Conservation (phyloP, 2,113 vertebrate genomes). For the Mastomys natalensis region DNA sequence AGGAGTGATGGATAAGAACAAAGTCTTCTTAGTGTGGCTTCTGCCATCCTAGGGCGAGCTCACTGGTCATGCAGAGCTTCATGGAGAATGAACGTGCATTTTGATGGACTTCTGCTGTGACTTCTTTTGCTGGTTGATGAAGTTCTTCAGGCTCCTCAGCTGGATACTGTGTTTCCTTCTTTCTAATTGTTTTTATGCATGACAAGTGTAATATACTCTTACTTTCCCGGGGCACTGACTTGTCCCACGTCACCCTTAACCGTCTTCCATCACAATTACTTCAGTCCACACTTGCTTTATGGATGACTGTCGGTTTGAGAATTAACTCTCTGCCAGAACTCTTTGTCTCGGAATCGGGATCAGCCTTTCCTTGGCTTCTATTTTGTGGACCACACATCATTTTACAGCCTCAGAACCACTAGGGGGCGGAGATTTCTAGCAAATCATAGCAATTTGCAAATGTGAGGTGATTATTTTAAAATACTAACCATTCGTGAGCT, state of each 20-base stretch:
- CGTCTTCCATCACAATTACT: neutral
- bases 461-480: neutral
- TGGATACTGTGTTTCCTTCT: constrained; percentile 6
- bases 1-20: neutral
- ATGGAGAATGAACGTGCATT: neutral
- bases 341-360: neutral
- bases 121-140: neutral
- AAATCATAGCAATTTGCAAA: neutral
- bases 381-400: neutral
- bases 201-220: neutral
- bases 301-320: neutral
- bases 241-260: constrained; percentile 11
- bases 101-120: neutral
- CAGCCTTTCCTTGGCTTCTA: neutral
- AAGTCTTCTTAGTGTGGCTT: neutral
- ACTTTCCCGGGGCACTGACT: neutral
- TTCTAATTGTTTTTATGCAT: neutral
- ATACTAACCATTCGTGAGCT: neutral
- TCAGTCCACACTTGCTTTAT: neutral
- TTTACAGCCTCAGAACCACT: constrained; percentile 22
- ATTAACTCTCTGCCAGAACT: too few relatives aligned
- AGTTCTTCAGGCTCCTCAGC: neutral
- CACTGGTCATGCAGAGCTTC: neutral
- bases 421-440: constrained; percentile 32
- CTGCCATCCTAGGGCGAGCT: neutral